phyloP scores from a whole-genome alignment of 2,888 invertebrate genomes.

The Calliscelio sp. region DNA sequence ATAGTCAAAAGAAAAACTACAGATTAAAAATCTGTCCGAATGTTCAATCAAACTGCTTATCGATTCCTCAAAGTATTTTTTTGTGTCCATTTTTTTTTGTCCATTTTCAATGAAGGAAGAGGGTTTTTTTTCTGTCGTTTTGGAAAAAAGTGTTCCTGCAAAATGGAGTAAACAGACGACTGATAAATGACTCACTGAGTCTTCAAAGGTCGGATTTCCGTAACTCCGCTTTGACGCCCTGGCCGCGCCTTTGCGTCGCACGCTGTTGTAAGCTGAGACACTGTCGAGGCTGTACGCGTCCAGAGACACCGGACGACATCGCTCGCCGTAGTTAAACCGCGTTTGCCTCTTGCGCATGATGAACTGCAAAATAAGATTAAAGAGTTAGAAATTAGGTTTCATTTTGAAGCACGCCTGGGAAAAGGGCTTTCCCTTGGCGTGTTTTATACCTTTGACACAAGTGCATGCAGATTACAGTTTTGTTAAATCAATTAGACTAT shows the following conservation, averaged over 20 bases:
- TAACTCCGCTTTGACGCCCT: constrained; percentile 95
- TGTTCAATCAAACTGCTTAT: too few species aligned
- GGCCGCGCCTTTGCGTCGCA: constrained; percentile 91
- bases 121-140: too few species aligned
- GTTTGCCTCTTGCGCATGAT: constrained; percentile 94
- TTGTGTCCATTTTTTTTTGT: too few species aligned
- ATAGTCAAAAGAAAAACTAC: too few species aligned
- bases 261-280: constrained; percentile 92
- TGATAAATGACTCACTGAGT: constrained; percentile 88
- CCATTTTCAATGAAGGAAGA: too few species aligned
- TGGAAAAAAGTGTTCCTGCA: too few species aligned
- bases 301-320: constrained; percentile 94
- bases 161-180: background rate
- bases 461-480: background rate
- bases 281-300: constrained; percentile 97
- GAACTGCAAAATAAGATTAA: constrained; percentile 87
- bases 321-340: constrained; percentile 93
- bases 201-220: constrained; percentile 96
- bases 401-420: constrained; percentile 8
- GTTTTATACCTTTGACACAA: background rate
- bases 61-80: too few species aligned
- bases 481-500: too few species aligned
- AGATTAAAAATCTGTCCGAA: too few species aligned
- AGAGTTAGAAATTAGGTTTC: constrained; percentile 33
- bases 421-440: too few species aligned